phyloP scores from a whole-genome alignment of 1,140 invertebrate species.

The Drosophila ogumai region DNA sequence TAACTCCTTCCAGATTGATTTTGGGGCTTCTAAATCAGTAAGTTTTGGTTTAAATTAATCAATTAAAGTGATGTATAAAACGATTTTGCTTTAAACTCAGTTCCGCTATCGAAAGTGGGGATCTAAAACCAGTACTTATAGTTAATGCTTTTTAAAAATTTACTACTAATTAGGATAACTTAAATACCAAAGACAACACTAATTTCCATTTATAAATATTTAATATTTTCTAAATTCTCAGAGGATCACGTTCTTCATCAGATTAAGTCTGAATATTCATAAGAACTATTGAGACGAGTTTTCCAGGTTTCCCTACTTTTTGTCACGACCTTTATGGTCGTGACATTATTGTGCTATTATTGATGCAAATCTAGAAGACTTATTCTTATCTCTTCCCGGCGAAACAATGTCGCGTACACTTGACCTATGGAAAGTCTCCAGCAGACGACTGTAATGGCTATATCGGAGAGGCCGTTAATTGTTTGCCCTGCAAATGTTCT shows the following conservation, averaged over 20 bases:
- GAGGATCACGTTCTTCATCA: background rate
- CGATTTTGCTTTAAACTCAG: background rate
- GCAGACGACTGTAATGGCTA: background rate
- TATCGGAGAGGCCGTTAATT: constrained; percentile 9
- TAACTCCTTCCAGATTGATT: background rate
- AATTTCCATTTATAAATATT: constrained; percentile 6
- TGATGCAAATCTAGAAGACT: background rate
- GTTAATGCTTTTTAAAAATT: background rate
- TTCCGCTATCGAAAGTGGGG: background rate
- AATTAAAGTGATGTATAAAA: background rate
- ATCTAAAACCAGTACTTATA: background rate
- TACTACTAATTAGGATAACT: background rate
- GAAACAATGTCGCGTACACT: constrained; percentile 5
- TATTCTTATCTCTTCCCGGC: constrained; percentile 1
- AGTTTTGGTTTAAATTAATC: background rate
- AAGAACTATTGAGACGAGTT: constrained; percentile 2
- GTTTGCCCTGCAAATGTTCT: constrained; percentile 21
- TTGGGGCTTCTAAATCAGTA: background rate
- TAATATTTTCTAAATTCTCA: background rate
- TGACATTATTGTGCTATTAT: background rate
- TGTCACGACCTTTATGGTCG: background rate
- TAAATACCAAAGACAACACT: background rate
- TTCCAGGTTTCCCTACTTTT: background rate
- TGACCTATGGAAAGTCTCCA: constrained; percentile 3
- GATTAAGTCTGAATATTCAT: constrained; percentile 8